Evolutionary conservation across 2,888 invertebrate species (phyloP), one percentile per base, ranked within the genome.

Genomic region (Eupeodes luniger): DNA sequence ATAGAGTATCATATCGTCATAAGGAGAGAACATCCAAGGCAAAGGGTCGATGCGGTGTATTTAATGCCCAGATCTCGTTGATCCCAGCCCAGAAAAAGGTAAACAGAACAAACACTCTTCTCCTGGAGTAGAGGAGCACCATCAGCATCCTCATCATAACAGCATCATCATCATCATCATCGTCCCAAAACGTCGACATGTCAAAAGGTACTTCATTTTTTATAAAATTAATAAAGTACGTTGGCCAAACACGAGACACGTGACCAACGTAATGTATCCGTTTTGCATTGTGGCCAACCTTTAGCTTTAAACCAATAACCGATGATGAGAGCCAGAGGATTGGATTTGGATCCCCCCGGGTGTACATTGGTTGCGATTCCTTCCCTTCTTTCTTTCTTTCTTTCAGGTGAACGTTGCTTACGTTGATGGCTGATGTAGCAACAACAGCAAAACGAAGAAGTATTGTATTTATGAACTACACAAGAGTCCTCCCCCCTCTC

Each of bases 241-340:
- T 81, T 91, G 90, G 90, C 90, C 92, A 92, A 91, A 91, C 91
- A 92, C 91, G 89, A 89, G 87, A 90, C 93, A 93, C 93, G 93
- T 93, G 93, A 90, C 91, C 90, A 90, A 89, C 91, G 93, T 92
- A 93, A 93, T 93, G 93, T 93, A 93, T 93, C 93, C 93, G 91
- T 91, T 93, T 91, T 92, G 85, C 89, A 82, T 87, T 89, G 90
- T 90, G 90, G 81, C 89, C 88, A 88, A 70, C 80, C 77, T 90
- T 85, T 61, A 64, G 74, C 84, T 89, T 88, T 89, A 89, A 88
- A 89, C 89, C 89, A 89, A 90, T 91, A 90, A 83, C 80, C 82
- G 81, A 64, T 77, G 57, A 66, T 67, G 81, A 53, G n/a, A 75
- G 59, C 34, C 53, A 34, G 69, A 47, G 61, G 53, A 67, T 66